phyloP scores from a whole-genome alignment of 1,140 invertebrate species.

The Homarus americanus region DNA sequence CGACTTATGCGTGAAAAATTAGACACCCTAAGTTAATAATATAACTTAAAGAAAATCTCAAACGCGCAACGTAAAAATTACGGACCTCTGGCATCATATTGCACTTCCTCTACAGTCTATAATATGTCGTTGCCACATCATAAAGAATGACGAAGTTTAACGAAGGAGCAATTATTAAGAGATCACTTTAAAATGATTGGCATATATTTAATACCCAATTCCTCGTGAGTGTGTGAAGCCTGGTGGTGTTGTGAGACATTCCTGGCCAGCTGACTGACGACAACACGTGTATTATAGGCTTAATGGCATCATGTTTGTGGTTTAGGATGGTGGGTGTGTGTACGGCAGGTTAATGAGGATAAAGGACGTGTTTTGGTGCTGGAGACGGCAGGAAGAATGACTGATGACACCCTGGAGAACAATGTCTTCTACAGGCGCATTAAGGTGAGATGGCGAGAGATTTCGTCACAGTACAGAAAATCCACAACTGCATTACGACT shows the following conservation, averaged over 20 bases:
- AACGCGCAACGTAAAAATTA: no score
- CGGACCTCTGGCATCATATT: no score
- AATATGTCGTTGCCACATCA: no score
- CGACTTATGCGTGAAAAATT: no score
- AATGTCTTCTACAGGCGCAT: slow-evolving; percentile 52
- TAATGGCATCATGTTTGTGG: neutral
- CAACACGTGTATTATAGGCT: slow-evolving; percentile 5
- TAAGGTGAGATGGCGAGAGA: slow-evolving; percentile 15
- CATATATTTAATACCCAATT: no score
- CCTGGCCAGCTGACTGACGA: slow-evolving; percentile 10
- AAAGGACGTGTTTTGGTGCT: neutral
- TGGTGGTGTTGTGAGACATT: slow-evolving; percentile 14
- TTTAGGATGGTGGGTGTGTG: neutral
- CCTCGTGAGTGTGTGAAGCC: slow-evolving; percentile 10
- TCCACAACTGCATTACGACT: no score
- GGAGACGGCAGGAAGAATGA: slow-evolving; percentile 20
- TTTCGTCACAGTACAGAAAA: neutral
- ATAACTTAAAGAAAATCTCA: no score
- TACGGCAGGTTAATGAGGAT: neutral
- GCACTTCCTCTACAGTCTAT: no score
- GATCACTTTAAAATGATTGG: no score
- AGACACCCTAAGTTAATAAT: no score
- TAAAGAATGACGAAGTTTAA: no score
- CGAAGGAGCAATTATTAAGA: no score
- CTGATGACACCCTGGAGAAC: slow-evolving; percentile 50